Conservation (phyloP, 2,888 invertebrate species). For the Ramazzottius varieornatus region DNA sequence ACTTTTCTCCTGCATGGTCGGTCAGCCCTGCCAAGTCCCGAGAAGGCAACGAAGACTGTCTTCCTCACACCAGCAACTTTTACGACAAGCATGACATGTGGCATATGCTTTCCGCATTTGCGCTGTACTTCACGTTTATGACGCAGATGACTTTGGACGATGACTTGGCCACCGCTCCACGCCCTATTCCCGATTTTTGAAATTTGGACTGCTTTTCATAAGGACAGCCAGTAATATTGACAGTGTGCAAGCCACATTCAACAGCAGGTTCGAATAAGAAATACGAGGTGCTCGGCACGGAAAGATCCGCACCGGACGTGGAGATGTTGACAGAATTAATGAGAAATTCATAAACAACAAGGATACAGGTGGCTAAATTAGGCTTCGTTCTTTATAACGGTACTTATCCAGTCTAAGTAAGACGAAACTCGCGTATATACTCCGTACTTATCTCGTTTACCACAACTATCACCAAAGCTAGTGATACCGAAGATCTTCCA, state of each 20-base stretch:
- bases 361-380: too few relatives aligned
- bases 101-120: conserved; percentile 29
- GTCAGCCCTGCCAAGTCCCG: conserved; percentile 45
- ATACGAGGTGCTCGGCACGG: too few relatives aligned
- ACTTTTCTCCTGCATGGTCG: too few relatives aligned
- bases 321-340: too few relatives aligned
- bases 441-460: not conserved
- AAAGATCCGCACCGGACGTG: too few relatives aligned
- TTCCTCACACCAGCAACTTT: conserved; percentile 36
- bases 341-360: too few relatives aligned
- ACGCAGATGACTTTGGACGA: conserved; percentile 11
- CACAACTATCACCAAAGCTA: not conserved
- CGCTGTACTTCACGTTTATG: conserved; percentile 28
- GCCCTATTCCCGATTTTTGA: too few relatives aligned
- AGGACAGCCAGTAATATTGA: too few relatives aligned
- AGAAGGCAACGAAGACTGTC: conserved; percentile 40
- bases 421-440: not conserved
- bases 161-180: not conserved
- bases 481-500: not conserved
- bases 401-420: not conserved
- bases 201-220: too few relatives aligned
- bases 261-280: too few relatives aligned
- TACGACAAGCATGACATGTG: conserved; percentile 60
- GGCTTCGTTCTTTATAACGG: too few relatives aligned
- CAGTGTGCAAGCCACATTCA: too few relatives aligned